Evolutionary conservation across 2,888 invertebrate species (phyloP), one percentile per base, ranked within the genome.

Genomic region (Pristionchus arcanus): DNA sequence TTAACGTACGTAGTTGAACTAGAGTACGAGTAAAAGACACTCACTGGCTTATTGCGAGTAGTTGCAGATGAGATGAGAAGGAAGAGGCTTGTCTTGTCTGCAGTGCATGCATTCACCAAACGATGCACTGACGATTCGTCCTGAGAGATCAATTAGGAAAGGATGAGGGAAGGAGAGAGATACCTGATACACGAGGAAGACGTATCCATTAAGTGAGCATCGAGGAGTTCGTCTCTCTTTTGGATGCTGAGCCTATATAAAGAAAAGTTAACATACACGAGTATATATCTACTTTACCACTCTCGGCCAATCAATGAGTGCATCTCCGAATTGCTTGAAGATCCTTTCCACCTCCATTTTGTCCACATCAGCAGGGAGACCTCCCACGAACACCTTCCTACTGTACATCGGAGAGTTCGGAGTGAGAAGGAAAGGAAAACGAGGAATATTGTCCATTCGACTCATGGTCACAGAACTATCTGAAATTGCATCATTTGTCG

Each of bases 231-330:
- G 89, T 42, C 89, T 42, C 81, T 89, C 89, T 53, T 89, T 81
- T 19, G 89, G 87, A 71, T 87, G 87, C 25, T 87, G 87, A 19
- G 87, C 87, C 87, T 87, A 53, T 34, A 59, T 34, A n/a, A 42
- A n/a, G n/a, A 83, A 28, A 28, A 83, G 5, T 28, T 28, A 55
- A 28, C 13, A 16, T 0, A 83, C 2, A n/a, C 83, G 25, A 77
- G 25, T 11, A 13, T 42, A 25, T 3, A 31, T 15, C 2, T 42
- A 13, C 3, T n/a, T 49, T 19, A 87, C 88, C 88, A 63, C 98
- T 96, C 99, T 98, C 21, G 99, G 99, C 98, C 99, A 99, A 96
- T 99, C 98, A 92, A 99, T 98, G 93, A 98, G 98, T 94, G 99
- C 96, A 68, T 98, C 98, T 59, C 99, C 99, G 96, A 99, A 99